phyloP scores from a whole-genome alignment of 2,113 vertebrate genomes.

The Aythya baeri region DNA sequence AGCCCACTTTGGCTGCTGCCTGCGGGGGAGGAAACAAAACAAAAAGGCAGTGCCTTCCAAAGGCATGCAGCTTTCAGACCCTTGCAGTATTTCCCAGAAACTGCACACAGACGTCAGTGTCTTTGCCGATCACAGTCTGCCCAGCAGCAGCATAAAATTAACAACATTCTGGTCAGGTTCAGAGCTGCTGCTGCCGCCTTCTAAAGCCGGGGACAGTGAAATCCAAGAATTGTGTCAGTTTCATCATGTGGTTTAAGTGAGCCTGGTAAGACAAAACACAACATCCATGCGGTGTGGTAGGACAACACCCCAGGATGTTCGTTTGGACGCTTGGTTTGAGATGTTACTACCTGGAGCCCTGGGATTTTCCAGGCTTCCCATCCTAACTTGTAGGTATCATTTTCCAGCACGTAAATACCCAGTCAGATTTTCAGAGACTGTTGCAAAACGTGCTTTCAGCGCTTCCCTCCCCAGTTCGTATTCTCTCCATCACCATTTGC shows the following conservation, averaged over 20 bases:
- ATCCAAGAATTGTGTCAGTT: background rate
- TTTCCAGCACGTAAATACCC: background rate
- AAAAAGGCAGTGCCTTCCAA: background rate
- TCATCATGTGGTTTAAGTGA: background rate
- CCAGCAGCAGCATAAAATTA: constrained; percentile 13
- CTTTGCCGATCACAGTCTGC: background rate
- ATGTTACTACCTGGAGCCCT: background rate
- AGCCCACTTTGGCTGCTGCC: background rate
- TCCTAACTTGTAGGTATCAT: background rate
- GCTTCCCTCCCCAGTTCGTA: background rate
- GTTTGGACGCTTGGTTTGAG: background rate
- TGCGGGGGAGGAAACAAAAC: background rate
- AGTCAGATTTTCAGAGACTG: background rate
- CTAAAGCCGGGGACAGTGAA: background rate
- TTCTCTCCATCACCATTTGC: constrained; percentile 6
- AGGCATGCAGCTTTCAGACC: background rate
- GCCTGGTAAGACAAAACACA: background rate
- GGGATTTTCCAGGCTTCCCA: background rate
- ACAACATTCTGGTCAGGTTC: constrained; percentile 5
- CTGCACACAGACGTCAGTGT: background rate
- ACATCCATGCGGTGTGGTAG: background rate
- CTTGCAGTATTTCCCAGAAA: background rate
- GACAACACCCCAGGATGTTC: background rate
- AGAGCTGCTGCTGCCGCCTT: background rate
- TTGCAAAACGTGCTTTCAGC: background rate